Conservation (phyloP, 92 coral and sea anemone genomes). For the Phenganax stokvisi region DNA sequence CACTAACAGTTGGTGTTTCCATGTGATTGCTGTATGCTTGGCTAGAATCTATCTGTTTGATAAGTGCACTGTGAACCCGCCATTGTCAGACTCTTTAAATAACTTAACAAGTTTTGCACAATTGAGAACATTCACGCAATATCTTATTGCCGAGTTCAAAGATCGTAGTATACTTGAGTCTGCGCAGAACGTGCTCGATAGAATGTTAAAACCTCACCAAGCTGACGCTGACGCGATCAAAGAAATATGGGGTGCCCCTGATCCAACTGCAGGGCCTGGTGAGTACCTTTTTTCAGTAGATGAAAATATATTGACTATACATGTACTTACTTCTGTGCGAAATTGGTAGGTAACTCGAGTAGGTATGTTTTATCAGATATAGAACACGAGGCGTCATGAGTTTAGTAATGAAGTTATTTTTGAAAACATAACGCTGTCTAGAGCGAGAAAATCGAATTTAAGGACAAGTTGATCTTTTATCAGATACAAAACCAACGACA, state of each 20-base stretch:
- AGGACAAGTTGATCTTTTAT: too few species aligned
- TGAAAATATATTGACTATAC: too few species aligned
- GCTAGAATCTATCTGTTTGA: slow-evolving; percentile 56
- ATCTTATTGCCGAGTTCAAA: slow-evolving; percentile 69
- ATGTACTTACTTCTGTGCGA: too few species aligned
- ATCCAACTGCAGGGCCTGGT: slow-evolving; percentile 99
- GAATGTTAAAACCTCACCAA: slow-evolving; percentile 51
- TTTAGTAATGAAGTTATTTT: too few species aligned
- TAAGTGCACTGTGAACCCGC: slow-evolving; percentile 49
- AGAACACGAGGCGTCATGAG: too few species aligned
- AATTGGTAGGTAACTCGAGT: too few species aligned
- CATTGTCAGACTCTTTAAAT: slow-evolving; percentile 82
- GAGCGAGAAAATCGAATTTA: too few species aligned
- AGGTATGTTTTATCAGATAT: too few species aligned
- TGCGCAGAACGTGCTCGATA: slow-evolving; percentile 73
- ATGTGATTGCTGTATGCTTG: slow-evolving; percentile 72
- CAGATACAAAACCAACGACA: too few species aligned
- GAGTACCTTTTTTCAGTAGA: background rate
- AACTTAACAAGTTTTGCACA: slow-evolving; percentile 62
- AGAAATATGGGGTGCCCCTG: slow-evolving; percentile 80
- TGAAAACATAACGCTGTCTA: too few species aligned
- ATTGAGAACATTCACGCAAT: slow-evolving; percentile 78
- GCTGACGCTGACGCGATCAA: slow-evolving; percentile 61
- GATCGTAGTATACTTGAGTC: slow-evolving; percentile 73
- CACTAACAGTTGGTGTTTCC: slow-evolving; percentile 71